These are phyloP conservation scores for Chaetorhynchus papuensis DNA, from an alignment of 2,113 vertebrate genomes.

Conservation along the genomic window DNA sequence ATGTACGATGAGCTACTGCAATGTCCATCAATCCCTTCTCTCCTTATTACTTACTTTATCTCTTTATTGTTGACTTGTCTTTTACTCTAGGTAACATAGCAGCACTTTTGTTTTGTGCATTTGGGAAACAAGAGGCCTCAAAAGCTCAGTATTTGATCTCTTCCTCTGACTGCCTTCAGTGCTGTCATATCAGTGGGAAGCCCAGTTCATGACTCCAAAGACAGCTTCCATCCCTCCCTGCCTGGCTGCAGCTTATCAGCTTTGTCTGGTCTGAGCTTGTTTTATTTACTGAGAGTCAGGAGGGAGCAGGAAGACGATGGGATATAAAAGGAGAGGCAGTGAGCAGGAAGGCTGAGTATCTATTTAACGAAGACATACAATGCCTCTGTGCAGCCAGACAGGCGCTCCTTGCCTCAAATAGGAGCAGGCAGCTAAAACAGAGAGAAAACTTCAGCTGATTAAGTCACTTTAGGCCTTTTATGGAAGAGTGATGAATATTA, in stretches of 20 bases:
- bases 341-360: not conserved
- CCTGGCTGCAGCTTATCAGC: not conserved
- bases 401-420: not conserved
- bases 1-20: not conserved
- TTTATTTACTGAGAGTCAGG: not conserved
- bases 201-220: conserved; percentile 7
- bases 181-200: conserved; percentile 16
- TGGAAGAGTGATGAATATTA: not conserved
- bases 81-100: not conserved
- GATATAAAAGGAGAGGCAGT: not conserved
- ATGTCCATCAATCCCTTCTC: not conserved
- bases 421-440: not conserved
- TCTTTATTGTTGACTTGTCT: not conserved
- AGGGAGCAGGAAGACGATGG: not conserved
- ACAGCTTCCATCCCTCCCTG: not conserved
- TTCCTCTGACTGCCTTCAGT: conserved; percentile 13
- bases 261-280: not conserved
- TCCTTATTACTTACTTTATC: not conserved
- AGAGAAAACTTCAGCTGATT: not conserved
- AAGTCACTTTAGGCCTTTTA: not conserved
- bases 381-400: not conserved
- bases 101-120: not conserved
- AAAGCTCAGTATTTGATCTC: conserved; percentile 33
- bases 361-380: not conserved
- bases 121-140: conserved; percentile 6